phyloP scores from a whole-genome alignment of 2,797 vertebrate species.

The Oreochromis grahami region DNA sequence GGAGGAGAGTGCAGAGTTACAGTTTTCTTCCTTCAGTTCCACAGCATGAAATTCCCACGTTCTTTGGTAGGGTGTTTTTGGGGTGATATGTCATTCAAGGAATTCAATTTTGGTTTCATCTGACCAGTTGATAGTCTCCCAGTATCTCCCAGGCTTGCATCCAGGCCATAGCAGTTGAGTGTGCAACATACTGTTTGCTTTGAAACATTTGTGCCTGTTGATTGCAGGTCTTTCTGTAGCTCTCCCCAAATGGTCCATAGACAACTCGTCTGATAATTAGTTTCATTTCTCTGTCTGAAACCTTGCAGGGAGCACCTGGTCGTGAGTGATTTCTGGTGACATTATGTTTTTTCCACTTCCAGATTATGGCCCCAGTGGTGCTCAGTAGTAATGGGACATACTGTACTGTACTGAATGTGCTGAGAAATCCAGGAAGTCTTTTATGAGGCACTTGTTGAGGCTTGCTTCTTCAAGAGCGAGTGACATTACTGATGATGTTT shows the following conservation, averaged over 20 bases:
- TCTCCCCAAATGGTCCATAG: background rate
- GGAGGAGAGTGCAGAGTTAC: background rate
- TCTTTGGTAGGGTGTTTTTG: fast-evolving
- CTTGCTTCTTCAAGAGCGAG: background rate
- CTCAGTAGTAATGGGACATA: background rate
- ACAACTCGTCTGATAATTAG: background rate
- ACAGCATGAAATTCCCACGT: background rate
- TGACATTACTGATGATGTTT: background rate
- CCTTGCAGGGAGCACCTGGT: background rate
- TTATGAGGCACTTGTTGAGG: background rate
- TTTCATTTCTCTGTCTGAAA: background rate
- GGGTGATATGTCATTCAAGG: background rate
- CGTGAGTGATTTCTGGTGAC: background rate
- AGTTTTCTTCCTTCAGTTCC: background rate
- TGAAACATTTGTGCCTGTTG: background rate
- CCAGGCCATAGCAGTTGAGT: background rate
- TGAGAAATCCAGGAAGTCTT: background rate
- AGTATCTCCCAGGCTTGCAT: background rate
- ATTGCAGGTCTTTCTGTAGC: background rate
- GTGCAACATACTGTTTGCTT: background rate
- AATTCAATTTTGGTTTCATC: background rate
- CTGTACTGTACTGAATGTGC: background rate
- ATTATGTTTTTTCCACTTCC: background rate
- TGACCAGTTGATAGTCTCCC: background rate
- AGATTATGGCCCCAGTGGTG: background rate